A percentile compares a stretch with the other conserved stretches of the same genome.
phyloP scores from a whole-genome alignment of 2,797 vertebrate species.

The Poliocrania exsul region DNA sequence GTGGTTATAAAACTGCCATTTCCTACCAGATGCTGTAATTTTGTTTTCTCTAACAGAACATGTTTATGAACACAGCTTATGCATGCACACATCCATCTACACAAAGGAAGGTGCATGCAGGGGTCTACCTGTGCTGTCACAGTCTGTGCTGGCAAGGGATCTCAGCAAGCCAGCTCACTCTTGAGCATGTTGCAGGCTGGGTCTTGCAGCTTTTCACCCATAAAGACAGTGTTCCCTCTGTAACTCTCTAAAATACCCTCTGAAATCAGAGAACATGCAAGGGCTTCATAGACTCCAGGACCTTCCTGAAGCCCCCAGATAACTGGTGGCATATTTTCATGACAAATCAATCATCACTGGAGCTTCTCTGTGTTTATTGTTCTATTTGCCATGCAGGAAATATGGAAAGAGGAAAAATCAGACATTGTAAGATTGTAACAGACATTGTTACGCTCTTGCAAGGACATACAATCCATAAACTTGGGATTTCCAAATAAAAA shows the following conservation, averaged over 20 bases:
- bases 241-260: not conserved
- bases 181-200: not conserved
- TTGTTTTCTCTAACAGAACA: not conserved
- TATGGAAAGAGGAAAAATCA: not conserved
- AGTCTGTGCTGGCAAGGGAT: not conserved
- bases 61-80: not conserved
- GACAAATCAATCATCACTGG: not conserved
- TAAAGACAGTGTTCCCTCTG: not conserved
- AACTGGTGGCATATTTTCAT: not conserved
- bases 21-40: not conserved
- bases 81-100: not conserved
- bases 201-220: not conserved
- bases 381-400: not conserved
- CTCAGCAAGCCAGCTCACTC: not conserved
- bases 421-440: not conserved
- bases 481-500: not conserved
- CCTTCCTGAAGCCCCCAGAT: not conserved
- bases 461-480: not conserved
- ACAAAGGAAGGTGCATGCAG: rapidly evolving
- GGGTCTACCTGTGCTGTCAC: not conserved
- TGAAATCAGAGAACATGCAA: not conserved
- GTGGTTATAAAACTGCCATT: not conserved
- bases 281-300: not conserved
- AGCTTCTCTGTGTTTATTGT: not conserved
- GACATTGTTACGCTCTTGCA: not conserved